Conservation (phyloP, 2,113 vertebrate species). For the Meleagris gallopavo region DNA sequence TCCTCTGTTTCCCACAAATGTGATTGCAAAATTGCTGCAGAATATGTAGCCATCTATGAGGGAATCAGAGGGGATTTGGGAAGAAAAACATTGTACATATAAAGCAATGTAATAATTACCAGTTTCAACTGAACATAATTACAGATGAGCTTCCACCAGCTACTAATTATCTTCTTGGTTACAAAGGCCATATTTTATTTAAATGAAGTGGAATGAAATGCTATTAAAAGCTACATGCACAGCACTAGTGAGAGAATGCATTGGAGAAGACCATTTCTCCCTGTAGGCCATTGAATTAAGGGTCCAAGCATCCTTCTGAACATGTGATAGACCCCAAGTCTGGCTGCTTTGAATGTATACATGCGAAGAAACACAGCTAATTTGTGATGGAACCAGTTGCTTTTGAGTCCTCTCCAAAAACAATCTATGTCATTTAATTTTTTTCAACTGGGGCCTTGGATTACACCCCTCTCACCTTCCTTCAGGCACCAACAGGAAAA, state of each 20-base stretch:
- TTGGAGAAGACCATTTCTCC: not conserved
- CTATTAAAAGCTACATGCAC: conserved; percentile 7
- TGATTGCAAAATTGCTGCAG: not conserved
- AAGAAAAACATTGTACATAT: conserved; percentile 36
- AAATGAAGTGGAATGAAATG: conserved; percentile 42
- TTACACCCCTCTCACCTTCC: not conserved
- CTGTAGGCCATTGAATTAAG: not conserved
- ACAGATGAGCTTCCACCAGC: conserved; percentile 40
- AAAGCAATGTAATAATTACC: conserved; percentile 61
- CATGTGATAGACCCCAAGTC: not conserved
- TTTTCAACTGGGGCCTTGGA: not conserved
- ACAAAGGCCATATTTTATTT: conserved; percentile 63
- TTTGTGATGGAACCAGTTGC: not conserved
- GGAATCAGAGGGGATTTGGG: conserved; percentile 12
- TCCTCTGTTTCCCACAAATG: not conserved
- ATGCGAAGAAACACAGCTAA: not conserved
- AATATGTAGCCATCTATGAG: conserved; percentile 9
- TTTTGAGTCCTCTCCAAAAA: not conserved
- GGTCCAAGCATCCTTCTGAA: not conserved
- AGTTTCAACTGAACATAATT: conserved; percentile 58
- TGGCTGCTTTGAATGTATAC: not conserved
- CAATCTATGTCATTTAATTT: not conserved
- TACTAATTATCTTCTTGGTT: conserved; percentile 66
- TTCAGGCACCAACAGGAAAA: not conserved
- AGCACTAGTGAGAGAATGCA: not conserved